Evolutionary conservation across 2,113 vertebrate genomes (phyloP), one percentile per base, ranked within the genome.

Genomic region (Climacteris rufus): DNA sequence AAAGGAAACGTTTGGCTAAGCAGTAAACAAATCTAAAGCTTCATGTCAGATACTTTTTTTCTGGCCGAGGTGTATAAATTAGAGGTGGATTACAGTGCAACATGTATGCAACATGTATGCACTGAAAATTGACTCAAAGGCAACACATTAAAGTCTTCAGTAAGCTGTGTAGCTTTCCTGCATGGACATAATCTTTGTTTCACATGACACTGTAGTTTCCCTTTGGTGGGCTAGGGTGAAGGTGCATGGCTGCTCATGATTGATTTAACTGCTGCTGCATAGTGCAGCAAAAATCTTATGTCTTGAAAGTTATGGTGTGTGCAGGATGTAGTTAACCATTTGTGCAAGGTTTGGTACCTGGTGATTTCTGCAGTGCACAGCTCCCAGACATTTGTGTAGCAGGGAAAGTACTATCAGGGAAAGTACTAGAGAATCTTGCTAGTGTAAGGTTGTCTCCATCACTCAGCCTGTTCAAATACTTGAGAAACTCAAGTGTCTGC

Each of bases 51-150:
- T 68, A 22, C 28, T n/a, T 18, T 53, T 59, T 60, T 84, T 65
- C 40, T 71, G 22, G 24, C 22, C 78, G 63, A 47, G 35, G 1
- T 35, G 5, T 71, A 11, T 65, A 35, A 70, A 12, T 61, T 45
- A 63, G 9, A 70, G 13, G 19, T 78, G 68, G 15, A 21, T 89
- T 15, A 24, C 33, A 15, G 20, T 42, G n/a, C 8, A 7, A 19
- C 8, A n/a, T n/a, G n/a, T 10, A 9, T 6, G 25, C 16, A 30
- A 53, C 0, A 0, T 45, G 3, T 39, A 7, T 33, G 20, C 14
- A 3, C 37, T 69, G 54, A 56, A 92, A 83, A 30, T 9, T 44
- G 4, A 7, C 19, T 83, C 14, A 47, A 40, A 45, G 56, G 44
- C 12, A 5, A 22, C 13, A 59, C 37, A n/a, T 27, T 27, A 4